Base-by-base conservation (phyloP, 2,888 invertebrate species). In the Carterocephalus palaemon region DNA sequence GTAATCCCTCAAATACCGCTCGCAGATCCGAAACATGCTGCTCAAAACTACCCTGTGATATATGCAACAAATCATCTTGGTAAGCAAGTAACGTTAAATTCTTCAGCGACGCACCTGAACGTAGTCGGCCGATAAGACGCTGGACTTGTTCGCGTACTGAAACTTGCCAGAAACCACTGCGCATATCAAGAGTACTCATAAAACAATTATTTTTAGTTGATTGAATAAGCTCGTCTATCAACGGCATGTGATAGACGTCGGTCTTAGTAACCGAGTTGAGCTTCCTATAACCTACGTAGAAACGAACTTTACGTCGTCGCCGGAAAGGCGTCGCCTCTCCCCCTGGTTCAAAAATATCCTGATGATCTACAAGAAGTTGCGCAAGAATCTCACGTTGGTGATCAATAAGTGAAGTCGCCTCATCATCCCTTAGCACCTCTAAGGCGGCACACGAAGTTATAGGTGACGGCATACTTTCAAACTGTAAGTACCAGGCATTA, bases 141-240 rank as follows among this genome's bases (percentile, higher is more conserved):
- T n/a, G n/a, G n/a, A n/a, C 62, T 4, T 32, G 16, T 16, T 16
- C 42, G 15, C 32, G 16, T 7, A 47, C 41, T 1, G 6, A 9
- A 2, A 69, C 54, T 41, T 74, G 74, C 58, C 64, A 69, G 45
- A 71, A 75, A 0, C 72, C 71, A n/a, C 57, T 40, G 16, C 54
- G 53, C 2, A 74, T 49, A 39, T 72, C 69, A 4, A 72, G 38
- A 0, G 67, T 66, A 4, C 64, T 56, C 64, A 69, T 66, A 8
- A 16, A 8, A 17, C 32, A 32, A 10, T 17, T 32, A 5, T 32
- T 32, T 29, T 23, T 32, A 3, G 31, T 23, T 3, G 20, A 23
- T 16, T 10, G 28, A n/a, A 34, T 23, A 24, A 24, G 13, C 16
- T 31, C 31, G 4, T 9, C 17, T 19, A 34, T 26, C 28, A 43